Conservation (phyloP, 2,797 vertebrate species). For the Fundulus diaphanus region DNA sequence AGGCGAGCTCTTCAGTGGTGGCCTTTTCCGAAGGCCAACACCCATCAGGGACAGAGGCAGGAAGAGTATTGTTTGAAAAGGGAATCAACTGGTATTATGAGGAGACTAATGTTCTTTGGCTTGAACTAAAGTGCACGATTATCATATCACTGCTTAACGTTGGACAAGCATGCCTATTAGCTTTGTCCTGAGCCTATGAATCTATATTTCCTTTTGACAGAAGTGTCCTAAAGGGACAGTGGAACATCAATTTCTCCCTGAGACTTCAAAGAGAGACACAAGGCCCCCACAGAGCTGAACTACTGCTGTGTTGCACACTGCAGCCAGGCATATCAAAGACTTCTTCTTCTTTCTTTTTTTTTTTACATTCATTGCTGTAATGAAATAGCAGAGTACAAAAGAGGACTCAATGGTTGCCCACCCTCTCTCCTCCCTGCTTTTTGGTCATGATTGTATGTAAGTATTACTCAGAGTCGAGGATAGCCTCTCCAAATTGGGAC, state of each 20-base stretch:
- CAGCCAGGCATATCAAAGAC: conserved; percentile 70
- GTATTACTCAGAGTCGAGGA: conserved; percentile 69
- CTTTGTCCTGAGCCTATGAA: conserved; percentile 68
- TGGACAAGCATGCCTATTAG: conserved; percentile 67
- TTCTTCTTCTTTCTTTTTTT: conserved; percentile 33
- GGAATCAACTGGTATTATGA: conserved; percentile 77
- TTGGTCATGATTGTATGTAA: conserved; percentile 69
- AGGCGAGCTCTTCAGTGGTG: conserved; percentile 67
- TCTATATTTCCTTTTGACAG: conserved; percentile 75
- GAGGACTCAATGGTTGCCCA: conserved; percentile 66
- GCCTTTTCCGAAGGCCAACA: conserved; percentile 59
- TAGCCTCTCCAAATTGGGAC: conserved; percentile 63
- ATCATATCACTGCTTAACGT: conserved; percentile 68
- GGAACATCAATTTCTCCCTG: conserved; percentile 76
- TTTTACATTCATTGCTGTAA: conserved; percentile 75
- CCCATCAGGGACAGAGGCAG: conserved; percentile 51
- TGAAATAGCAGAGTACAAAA: conserved; percentile 77
- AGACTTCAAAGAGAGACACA: conserved; percentile 70
- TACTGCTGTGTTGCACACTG: conserved; percentile 62
- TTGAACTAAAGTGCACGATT: conserved; percentile 57
- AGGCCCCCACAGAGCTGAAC: conserved; percentile 58
- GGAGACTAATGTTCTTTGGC: conserved; percentile 75
- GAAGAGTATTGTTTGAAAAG: conserved; percentile 64
- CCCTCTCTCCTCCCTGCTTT: conserved; percentile 72
- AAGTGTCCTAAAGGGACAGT: conserved; percentile 74